Evolutionary conservation across 2,113 vertebrate species (phyloP), one percentile per base, ranked within the genome.

Genomic region (Reinhardtius hippoglossoides): DNA sequence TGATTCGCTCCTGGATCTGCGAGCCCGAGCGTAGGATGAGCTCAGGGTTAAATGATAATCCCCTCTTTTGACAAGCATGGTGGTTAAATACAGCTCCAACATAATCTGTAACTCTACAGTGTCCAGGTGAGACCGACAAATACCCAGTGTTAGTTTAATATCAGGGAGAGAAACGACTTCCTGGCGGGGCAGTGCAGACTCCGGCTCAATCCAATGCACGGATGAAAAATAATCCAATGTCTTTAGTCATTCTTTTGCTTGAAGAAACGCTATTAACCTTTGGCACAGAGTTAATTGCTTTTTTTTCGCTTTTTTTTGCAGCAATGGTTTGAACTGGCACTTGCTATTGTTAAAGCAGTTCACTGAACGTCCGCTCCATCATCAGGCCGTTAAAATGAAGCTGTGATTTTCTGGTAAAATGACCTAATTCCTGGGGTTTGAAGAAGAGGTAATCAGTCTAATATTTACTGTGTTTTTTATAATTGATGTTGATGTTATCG

Each of bases 101-200:
- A 82, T 83, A 60, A 78, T 87, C 61, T 80, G 78, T 71, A 76
- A 78, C 67, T 84, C 81, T 68, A 37, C 60, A 82, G 70, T 68
- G 74, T 80, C 58, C 65, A 76, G 80, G 85, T 83, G 67, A 78
- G 63, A 80, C 2, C 15, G 68, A 88, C 71, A 71, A 74, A 82
- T 63, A 83, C 79, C 76, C 85, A 84, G 88, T 80, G 88, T 86
- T 91, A 83, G 84, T 8, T 88, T 77, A 83, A 85, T 77, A 83
- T 89, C 71, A 72, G 82, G 72, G 81, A 76, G 84, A 91, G 81
- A 89, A 84, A 73, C 87, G 87, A 81, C 87, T 90, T 93, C 93
- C 92, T 91, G 85, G 63, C 87, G 79, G 75, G 80, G 87, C 80
- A 74, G 75, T 90, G 91, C 91, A 93, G 91, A 92, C 90, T 88